Percentiles rank a stretch among this genome's conserved stretches.
Evolutionary conservation across 2,113 vertebrate species (phyloP).

Genomic region (Cyphomyrus discorhynchus): DNA sequence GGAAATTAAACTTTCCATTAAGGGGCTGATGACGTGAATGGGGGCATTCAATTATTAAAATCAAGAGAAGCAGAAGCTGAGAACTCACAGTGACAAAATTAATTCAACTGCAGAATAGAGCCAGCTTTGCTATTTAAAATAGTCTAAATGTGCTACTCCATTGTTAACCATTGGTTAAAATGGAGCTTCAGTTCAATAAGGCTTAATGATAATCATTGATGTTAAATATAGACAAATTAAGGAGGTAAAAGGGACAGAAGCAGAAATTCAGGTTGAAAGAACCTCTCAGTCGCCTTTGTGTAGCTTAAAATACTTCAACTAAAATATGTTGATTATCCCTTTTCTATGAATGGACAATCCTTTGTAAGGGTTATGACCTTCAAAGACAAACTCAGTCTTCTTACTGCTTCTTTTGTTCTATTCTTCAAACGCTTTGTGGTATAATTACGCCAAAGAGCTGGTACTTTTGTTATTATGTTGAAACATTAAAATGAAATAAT

Average conservation of each 20-base stretch:
- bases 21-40: background rate
- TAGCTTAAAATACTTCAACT: background rate
- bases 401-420: background rate
- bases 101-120: background rate
- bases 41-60: conserved; percentile 8
- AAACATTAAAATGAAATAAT: background rate
- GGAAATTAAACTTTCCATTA: background rate
- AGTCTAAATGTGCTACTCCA: background rate
- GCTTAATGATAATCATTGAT: background rate
- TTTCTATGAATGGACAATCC: background rate
- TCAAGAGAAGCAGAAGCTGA: conserved; percentile 2
- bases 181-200: background rate
- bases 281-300: background rate
- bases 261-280: background rate
- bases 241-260: background rate
- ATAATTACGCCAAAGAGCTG: background rate
- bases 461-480: background rate
- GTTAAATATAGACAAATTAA: background rate
- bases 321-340: background rate
- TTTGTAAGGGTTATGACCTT: background rate
- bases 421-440: background rate
- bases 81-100: background rate
- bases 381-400: background rate
- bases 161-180: background rate
- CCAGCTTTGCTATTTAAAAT: background rate